Evolutionary conservation across 2,888 invertebrate genomes (phyloP), one percentile per base, ranked within the genome.

Genomic region (Cheilosia soror): DNA sequence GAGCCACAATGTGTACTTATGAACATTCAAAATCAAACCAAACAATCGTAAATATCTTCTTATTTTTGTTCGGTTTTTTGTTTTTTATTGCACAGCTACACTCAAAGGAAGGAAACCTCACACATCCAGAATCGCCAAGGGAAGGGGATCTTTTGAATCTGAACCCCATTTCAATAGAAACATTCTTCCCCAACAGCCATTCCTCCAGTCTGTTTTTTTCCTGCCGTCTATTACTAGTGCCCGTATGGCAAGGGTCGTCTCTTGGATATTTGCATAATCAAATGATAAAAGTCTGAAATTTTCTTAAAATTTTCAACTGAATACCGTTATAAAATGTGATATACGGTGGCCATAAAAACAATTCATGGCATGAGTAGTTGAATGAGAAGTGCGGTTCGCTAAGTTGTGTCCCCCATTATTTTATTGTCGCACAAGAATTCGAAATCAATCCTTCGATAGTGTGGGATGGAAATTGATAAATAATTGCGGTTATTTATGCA

Each of bases 201-300:
- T 33, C 33, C 33, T n/a, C 33, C n/a, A 49, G 20, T 51, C 27
- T 3, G 0, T 40, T 58, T 40, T 42, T 31, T 55, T 49, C 63
- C 47, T 76, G 57, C 55, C 65, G 55, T 81, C 57, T 66, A 62
- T 68, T 73, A 63, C 73, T 63, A 73, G 83, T 80, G 82, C 90
- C 91, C 91, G 92, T 91, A 91, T 92, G 91, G 89, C 91, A 91
- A 90, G 91, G 91, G 91, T 91, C 91, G 91, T 92, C 90, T 91
- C 89, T 88, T 88, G 88, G 88, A 90, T 90, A 91, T 91, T 92
- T 91, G 91, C 91, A 91, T 91, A 91, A 91, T 92, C 92, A 92
- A 91, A 92, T 91, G 90, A 90, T 91, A 89, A 90, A 91, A 92
- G 90, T 92, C 91, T 91, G 90, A 91, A 91, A 91, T 87, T 73